phyloP scores from a whole-genome alignment of 2,113 vertebrate genomes.

The Ramphastos sulfuratus region DNA sequence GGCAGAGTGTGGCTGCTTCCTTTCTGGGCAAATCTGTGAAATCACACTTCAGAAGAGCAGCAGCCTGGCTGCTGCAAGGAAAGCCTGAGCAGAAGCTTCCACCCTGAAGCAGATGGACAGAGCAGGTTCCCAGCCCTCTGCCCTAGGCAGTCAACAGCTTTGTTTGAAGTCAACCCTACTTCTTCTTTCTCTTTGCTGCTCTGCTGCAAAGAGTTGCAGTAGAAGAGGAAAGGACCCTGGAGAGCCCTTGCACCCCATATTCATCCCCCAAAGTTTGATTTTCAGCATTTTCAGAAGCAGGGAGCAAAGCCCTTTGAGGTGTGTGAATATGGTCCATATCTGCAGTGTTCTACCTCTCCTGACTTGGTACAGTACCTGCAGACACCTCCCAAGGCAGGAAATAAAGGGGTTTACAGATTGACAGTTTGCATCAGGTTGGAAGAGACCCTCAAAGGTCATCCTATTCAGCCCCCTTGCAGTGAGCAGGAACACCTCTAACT shows the following conservation, averaged over 20 bases:
- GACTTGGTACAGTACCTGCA: background rate
- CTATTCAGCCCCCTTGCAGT: no score
- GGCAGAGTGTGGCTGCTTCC: background rate
- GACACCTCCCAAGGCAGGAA: background rate
- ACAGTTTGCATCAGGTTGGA: no score
- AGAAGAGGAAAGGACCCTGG: background rate
- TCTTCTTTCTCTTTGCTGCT: background rate
- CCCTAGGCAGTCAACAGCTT: background rate
- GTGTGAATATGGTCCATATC: background rate
- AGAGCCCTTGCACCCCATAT: background rate
- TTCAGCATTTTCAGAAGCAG: background rate
- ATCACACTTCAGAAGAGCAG: background rate
- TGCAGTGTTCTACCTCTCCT: fast-evolving
- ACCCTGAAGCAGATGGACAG: background rate
- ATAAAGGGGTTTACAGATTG: no score
- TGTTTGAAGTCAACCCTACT: background rate
- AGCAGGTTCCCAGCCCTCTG: background rate
- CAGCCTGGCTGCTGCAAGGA: background rate
- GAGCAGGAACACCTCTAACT: no score
- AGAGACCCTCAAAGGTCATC: no score
- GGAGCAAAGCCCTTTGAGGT: background rate
- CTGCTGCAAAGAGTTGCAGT: background rate
- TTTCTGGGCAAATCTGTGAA: background rate
- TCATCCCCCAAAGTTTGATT: background rate
- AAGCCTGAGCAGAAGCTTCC: background rate